Base-by-base conservation (phyloP, 2,888 invertebrate genomes). In the Luperina nickerlii region DNA sequence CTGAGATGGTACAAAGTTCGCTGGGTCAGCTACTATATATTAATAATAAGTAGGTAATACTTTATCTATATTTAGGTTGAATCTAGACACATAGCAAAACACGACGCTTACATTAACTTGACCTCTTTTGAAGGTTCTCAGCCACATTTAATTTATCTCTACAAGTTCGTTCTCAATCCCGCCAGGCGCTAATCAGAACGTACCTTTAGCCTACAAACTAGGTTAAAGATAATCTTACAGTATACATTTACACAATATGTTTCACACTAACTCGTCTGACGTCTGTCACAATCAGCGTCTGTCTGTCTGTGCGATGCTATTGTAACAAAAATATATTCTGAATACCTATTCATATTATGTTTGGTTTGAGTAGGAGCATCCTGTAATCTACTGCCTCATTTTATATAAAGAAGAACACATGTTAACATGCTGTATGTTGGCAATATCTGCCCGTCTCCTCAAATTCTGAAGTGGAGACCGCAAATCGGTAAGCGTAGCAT, bases 281-380 rank as follows among this genome's bases (percentile, higher is more conserved):
- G 66, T 67, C 70, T 60, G 74, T 82, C 86, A 86, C 82, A 86
- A 82, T 74, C 74, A 71, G 77, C 70, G 86, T 65, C 77, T 68
- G 42, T 42, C 68, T 63, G 83, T 85, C 82, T 82, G 48, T 51
- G 11, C 27, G 20, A 70, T 32, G 54, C 42, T 42, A 54, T 73
- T 79, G 54, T 73, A n/a, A 69, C 20, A n/a, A 60, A 57, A 27
- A 38, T 67, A 24, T 80, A 45, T 67, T 80, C 32, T 68, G 76
- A 76, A 67, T 67, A n/a, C n/a, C n/a, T n/a, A 67, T 60, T 79
- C 62, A 66, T 74, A 48, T 67, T 57, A 51, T 60, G 48, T 57
- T 67, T 48, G n/a, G 32, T 45, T 27, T 20, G 13, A 27, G 0
- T 69, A 15, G 5, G 15, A 65, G 24, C 15, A 18, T 9, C 24